Evolutionary conservation across 2,113 vertebrate genomes (phyloP).

Genomic region (Maccullochella peelii): DNA sequence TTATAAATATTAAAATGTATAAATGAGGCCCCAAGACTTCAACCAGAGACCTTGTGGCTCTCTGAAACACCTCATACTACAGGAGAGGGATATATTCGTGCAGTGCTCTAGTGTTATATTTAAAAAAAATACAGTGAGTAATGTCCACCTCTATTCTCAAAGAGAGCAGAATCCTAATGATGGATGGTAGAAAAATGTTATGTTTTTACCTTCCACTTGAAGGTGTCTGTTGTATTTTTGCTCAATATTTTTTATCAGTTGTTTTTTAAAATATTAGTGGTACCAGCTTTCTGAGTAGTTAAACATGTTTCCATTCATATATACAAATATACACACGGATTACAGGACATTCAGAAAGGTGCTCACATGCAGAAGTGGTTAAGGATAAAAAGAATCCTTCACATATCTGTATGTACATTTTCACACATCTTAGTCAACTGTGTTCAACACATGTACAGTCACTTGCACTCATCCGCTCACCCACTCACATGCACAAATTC

Average conservation of each 20-base stretch:
- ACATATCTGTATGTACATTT: slow-evolving; percentile 27
- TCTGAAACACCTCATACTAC: background rate
- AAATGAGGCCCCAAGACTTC: slow-evolving; percentile 14
- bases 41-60: background rate
- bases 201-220: slow-evolving; percentile 6
- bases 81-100: slow-evolving; percentile 22
- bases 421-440: slow-evolving; percentile 23
- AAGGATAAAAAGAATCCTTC: slow-evolving; percentile 2
- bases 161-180: background rate
- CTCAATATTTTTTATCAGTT: background rate
- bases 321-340: background rate
- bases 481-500: slow-evolving; percentile 39
- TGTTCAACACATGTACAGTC: slow-evolving; percentile 35
- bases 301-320: background rate
- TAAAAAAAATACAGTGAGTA: slow-evolving; percentile 13
- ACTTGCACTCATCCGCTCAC: slow-evolving; percentile 27
- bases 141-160: background rate
- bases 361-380: slow-evolving; percentile 1
- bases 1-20: slow-evolving; percentile 1
- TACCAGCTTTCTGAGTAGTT: background rate
- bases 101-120: slow-evolving; percentile 29
- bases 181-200: background rate
- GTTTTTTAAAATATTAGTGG: background rate
- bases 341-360: background rate
- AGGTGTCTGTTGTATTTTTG: background rate